A percentile compares a stretch with the other conserved stretches of the same genome.
Conservation (phyloP, 2,113 vertebrate species). For the Vulpes lagopus region DNA sequence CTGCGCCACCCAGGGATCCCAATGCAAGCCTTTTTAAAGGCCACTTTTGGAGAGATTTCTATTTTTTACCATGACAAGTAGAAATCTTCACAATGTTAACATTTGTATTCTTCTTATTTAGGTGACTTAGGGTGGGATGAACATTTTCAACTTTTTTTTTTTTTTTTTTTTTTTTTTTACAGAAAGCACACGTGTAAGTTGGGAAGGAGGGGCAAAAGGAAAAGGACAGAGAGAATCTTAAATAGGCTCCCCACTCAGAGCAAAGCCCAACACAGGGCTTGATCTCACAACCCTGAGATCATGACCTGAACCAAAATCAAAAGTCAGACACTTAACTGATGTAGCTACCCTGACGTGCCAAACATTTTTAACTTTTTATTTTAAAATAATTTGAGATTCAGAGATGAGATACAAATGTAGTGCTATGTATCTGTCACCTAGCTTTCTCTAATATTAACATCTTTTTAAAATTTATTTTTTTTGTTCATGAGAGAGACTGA, state of each 20-base stretch:
- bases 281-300: too few species aligned
- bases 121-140: neutral
- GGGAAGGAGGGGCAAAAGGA: neutral
- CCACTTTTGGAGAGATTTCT: neutral
- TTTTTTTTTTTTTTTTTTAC: neutral
- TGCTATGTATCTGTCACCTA: neutral
- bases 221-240: neutral
- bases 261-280: too few species aligned
- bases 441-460: neutral
- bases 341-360: too few species aligned
- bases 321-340: too few species aligned
- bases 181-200: neutral
- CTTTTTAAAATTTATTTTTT: neutral
- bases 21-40: neutral
- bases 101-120: neutral
- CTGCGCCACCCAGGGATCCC: too few species aligned
- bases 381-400: neutral
- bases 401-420: neutral
- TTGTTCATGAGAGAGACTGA: too few species aligned
- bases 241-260: too few species aligned
- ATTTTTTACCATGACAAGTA: neutral
- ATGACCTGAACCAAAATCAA: too few species aligned
- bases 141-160: neutral
- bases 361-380: neutral
- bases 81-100: neutral